Evolutionary conservation across 2,888 invertebrate species (phyloP).

Genomic region (Drosophila falleni): DNA sequence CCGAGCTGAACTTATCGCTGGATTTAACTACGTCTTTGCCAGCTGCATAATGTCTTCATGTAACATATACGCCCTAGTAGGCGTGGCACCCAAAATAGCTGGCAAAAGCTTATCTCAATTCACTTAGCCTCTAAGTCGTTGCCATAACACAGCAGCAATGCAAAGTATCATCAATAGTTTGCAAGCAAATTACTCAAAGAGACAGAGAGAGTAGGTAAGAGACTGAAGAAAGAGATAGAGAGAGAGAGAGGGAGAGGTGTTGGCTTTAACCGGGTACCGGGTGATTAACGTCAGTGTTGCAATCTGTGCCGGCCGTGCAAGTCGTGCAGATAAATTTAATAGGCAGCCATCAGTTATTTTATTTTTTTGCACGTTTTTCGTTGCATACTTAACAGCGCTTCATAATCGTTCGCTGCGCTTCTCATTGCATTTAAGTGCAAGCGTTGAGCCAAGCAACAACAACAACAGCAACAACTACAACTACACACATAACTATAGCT

Average conservation of each 20-base stretch:
- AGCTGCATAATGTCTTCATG: constrained; percentile 56
- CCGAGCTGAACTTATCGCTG: constrained; percentile 67
- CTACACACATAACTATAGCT: constrained; percentile 38
- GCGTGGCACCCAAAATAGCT: constrained; percentile 58
- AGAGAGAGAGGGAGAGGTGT: neutral
- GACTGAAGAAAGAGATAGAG: neutral
- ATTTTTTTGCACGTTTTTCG: constrained; percentile 17
- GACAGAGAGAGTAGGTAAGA: neutral
- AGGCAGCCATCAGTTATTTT: constrained; percentile 61
- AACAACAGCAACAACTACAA: constrained; percentile 18
- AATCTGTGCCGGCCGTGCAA: constrained; percentile 39
- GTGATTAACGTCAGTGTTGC: constrained; percentile 59
- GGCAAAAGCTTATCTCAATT: constrained; percentile 67
- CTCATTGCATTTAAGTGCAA: constrained; percentile 69
- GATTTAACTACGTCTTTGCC: constrained; percentile 19
- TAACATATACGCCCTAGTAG: constrained; percentile 17
- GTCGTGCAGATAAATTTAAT: constrained; percentile 78
- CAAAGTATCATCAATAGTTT: constrained; percentile 63
- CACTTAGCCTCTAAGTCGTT: constrained; percentile 38
- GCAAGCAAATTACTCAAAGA: neutral
- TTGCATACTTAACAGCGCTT: constrained; percentile 63
- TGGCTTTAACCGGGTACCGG: constrained; percentile 20
- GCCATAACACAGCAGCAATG: constrained; percentile 33
- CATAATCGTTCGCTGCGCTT: constrained; percentile 64
- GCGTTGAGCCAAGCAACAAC: constrained; percentile 22